Evolutionary conservation across 2,113 vertebrate species (phyloP).

Genomic region (Entelurus aequoreus): DNA sequence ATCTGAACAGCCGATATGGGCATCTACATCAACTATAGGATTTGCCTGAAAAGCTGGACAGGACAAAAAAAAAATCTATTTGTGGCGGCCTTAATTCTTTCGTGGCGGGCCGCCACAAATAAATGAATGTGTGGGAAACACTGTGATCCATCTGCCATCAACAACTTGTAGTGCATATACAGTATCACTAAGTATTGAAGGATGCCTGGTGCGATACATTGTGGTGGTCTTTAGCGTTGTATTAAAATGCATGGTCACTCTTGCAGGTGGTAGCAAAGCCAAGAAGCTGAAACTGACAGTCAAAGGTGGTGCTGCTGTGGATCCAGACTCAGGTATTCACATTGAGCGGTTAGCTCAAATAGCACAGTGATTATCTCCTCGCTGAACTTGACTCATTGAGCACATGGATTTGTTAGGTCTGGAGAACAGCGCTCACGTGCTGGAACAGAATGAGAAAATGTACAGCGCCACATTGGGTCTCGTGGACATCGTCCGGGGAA

Average conservation of each 20-base stretch:
- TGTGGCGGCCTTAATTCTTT: too few relatives aligned
- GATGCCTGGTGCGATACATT: too few relatives aligned
- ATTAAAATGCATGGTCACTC: neutral
- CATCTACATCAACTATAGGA: too few relatives aligned
- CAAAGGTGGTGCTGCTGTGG: slow-evolving; percentile 95
- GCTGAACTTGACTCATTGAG: neutral
- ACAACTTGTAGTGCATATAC: too few relatives aligned
- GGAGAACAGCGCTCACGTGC: slow-evolving; percentile 90
- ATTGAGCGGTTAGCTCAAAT: neutral
- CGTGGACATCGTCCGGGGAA: slow-evolving; percentile 91
- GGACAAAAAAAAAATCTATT: too few relatives aligned
- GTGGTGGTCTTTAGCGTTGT: neutral
- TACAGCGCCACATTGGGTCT: slow-evolving; percentile 93
- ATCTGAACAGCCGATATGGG: too few relatives aligned
- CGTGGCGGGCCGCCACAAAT: too few relatives aligned
- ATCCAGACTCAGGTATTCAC: slow-evolving; percentile 87
- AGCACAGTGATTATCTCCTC: neutral
- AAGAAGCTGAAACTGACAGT: slow-evolving; percentile 98
- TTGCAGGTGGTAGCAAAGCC: slow-evolving; percentile 81
- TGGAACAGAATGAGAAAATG: slow-evolving; percentile 92
- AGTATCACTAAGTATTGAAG: too few relatives aligned
- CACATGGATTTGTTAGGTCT: slow-evolving; percentile 70
- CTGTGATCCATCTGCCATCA: neutral
- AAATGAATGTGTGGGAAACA: too few relatives aligned
- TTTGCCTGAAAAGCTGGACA: too few relatives aligned